Conservation (phyloP, 2,888 invertebrate genomes). For the Polydrusus pterygomalis region DNA sequence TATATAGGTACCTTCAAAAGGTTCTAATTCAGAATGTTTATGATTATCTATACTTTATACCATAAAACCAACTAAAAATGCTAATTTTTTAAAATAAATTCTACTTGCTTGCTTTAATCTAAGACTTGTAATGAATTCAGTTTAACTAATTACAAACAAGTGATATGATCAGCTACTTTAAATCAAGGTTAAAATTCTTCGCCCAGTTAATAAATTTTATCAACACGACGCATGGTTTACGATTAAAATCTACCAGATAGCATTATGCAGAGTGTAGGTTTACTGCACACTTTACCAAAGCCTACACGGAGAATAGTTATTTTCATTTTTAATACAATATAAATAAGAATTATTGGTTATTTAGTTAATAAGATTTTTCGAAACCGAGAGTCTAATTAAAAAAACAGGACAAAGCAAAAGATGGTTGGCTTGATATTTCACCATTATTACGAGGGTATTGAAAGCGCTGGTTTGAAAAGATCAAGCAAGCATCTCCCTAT, state of each 20-base stretch:
- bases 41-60: not conserved
- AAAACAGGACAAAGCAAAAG: no score
- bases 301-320: no score
- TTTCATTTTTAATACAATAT: no score
- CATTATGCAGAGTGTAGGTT: not conserved
- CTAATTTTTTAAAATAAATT: not conserved
- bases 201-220: conserved; percentile 18
- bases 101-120: not conserved
- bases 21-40: no score
- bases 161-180: conserved; percentile 18
- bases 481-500: no score
- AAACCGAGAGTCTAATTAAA: no score
- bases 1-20: no score
- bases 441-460: no score
- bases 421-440: no score
- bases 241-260: conserved; percentile 23
- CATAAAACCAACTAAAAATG: not conserved
- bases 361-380: no score
- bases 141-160: not conserved
- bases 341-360: no score
- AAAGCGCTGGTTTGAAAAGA: no score
- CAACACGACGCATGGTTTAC: conserved; percentile 2
- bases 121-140: not conserved
- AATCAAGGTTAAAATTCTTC: conserved; percentile 16
- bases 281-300: conserved; percentile 2